phyloP scores from a whole-genome alignment of 2,888 invertebrate genomes.

The Lithosia quadra region DNA sequence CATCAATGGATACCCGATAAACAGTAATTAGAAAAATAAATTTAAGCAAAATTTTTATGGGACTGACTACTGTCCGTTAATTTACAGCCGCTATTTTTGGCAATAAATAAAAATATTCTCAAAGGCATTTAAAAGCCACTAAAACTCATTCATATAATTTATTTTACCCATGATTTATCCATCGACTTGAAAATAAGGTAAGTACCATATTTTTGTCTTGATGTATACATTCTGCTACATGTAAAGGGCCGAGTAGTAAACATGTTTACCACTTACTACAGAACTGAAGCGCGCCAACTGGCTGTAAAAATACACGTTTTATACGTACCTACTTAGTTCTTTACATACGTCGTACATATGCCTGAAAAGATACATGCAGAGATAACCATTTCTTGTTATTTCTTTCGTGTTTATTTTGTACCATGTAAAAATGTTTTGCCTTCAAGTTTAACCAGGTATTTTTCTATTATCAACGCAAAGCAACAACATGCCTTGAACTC shows the following conservation, averaged over 20 bases:
- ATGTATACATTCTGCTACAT: conserved; percentile 15
- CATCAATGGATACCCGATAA: too few species aligned
- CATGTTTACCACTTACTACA: conserved; percentile 30
- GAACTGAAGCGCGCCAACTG: conserved; percentile 23
- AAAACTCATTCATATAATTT: neutral
- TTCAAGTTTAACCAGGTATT: neutral
- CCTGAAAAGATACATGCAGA: conserved; percentile 3
- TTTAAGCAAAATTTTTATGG: too few species aligned
- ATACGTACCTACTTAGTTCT: neutral
- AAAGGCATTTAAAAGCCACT: neutral
- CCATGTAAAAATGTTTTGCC: neutral
- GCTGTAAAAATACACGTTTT: conserved; percentile 28
- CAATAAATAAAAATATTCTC: too few species aligned
- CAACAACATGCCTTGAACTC: neutral
- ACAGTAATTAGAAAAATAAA: too few species aligned
- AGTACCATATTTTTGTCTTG: conserved; percentile 6
- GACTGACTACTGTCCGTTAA: too few species aligned
- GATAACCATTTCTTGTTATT: conserved; percentile 9
- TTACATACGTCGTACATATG: neutral
- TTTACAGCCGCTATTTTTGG: too few species aligned
- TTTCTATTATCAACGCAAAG: neutral
- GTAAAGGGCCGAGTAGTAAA: conserved; percentile 37
- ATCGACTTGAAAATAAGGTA: conserved; percentile 8
- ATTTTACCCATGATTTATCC: conserved; percentile 14
- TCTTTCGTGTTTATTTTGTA: conserved; percentile 2